These are phyloP conservation scores for Chroicocephalus ridibundus DNA, from an alignment of 2,113 vertebrate genomes.

Conservation along the genomic window DNA sequence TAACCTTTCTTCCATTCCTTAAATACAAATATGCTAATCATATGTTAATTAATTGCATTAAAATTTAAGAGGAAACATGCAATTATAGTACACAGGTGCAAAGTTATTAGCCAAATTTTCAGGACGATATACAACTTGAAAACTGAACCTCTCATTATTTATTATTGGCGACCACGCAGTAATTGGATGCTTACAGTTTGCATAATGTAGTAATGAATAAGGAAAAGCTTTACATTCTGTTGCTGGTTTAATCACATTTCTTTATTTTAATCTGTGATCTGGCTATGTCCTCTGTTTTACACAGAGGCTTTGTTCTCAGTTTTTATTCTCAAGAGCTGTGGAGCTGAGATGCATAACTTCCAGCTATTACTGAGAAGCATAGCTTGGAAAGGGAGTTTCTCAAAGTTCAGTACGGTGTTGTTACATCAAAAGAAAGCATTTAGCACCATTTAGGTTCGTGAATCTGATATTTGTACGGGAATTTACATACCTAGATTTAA, in stretches of 20 bases:
- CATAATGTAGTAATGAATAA: neutral
- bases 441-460: neutral
- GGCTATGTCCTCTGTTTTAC: neutral
- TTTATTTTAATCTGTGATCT: neutral
- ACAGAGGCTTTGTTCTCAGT: neutral
- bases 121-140: neutral
- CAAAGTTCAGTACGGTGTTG: neutral
- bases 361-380: neutral
- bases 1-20: neutral
- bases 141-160: neutral
- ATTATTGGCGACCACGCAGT: neutral
- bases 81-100: neutral
- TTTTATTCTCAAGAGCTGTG: neutral
- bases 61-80: conserved; percentile 6
- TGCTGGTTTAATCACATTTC: neutral
- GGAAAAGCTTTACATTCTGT: neutral
- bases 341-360: neutral
- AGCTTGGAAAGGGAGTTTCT: neutral
- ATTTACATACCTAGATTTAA: neutral
- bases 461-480: neutral
- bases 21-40: neutral
- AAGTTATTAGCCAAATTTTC: conserved; percentile 2
- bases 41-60: conserved; percentile 27
- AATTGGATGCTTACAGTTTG: neutral
- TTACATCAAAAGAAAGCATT: neutral